Evolutionary conservation across 2,888 invertebrate genomes (phyloP), one percentile per base, ranked within the genome.

Genomic region (Drosophila borborema): DNA sequence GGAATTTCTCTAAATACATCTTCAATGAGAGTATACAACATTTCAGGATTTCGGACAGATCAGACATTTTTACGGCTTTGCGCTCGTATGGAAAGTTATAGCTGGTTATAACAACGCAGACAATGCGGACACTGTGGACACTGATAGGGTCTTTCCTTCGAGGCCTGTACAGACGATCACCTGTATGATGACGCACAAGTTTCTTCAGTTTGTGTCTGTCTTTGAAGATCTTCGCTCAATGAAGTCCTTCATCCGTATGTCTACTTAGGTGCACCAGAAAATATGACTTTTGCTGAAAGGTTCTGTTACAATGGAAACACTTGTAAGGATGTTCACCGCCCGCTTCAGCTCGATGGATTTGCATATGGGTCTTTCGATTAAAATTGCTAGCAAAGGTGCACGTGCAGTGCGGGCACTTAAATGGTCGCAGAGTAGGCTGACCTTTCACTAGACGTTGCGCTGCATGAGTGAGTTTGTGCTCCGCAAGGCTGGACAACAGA

Each of bases 101-200:
- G 28, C 28, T 28, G 4, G 28, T 6, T 28, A 28, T 28, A 28
- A 6, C 28, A 28, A 28, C 28, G 28, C 28, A 28, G 28, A 28
- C 28, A 28, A 28, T 28, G 28, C 28, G 28, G 38, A 12, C 72
- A 70, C 5, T 70, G 62, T n/a, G 55, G 54, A 28, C 70, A 70
- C 38, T 49, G 16, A 1, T 49, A 10, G 1, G n/a, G 8, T 9
- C 38, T 20, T 2, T 71, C 10, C 9, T 3, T 34, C 10, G 53
- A 58, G 4, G 16, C 58, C 18, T 53, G 46, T 2, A 36, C 31
- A 18, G 74, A 34, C 43, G 74, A 8, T 49, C 54, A 23, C 53
- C 72, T 2, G 56, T 53, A 18, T 71, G 71, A 7, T 20, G 18
- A 2, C 62, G 49, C 18, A 41, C 16, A 12, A 72, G 63, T 14